Evolutionary conservation across 1,140 invertebrate species (phyloP).

Genomic region (Heliconius melpomene): DNA sequence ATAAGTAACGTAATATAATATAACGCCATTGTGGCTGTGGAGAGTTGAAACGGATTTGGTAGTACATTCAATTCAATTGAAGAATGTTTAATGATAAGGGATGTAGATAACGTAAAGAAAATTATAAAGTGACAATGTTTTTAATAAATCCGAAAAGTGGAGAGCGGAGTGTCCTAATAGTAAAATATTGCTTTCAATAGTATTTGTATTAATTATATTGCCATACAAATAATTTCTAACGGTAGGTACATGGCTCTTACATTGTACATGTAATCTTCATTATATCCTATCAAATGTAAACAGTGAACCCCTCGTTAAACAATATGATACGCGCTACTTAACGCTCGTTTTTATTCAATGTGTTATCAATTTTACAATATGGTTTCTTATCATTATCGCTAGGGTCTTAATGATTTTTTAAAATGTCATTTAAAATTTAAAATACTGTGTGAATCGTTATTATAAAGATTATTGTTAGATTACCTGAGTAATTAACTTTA

Average conservation of each 20-base stretch:
- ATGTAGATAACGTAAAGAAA: too few species aligned
- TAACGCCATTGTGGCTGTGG: background rate
- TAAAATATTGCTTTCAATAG: background rate
- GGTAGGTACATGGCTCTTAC: background rate
- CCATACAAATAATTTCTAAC: background rate
- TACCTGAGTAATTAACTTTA: too few species aligned
- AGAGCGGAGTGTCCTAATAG: background rate
- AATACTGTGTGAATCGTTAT: background rate
- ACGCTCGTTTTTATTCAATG: conserved; percentile 5
- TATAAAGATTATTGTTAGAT: too few species aligned
- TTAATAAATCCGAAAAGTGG: too few species aligned
- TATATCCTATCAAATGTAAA: conserved; percentile 3
- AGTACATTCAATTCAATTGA: too few species aligned
- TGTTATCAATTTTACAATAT: conserved; percentile 1
- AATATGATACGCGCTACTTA: conserved; percentile 13
- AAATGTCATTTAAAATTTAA: background rate
- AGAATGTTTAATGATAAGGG: too few species aligned
- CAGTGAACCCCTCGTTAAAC: conserved; percentile 3
- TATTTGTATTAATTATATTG: background rate
- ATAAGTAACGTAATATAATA: background rate
- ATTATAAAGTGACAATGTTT: too few species aligned
- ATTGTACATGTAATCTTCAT: background rate
- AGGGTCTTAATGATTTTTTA: background rate
- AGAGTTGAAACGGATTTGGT: too few species aligned
- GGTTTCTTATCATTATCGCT: background rate